Conservation (phyloP, 1,140 invertebrate genomes). For the Archivesica marissinica region DNA sequence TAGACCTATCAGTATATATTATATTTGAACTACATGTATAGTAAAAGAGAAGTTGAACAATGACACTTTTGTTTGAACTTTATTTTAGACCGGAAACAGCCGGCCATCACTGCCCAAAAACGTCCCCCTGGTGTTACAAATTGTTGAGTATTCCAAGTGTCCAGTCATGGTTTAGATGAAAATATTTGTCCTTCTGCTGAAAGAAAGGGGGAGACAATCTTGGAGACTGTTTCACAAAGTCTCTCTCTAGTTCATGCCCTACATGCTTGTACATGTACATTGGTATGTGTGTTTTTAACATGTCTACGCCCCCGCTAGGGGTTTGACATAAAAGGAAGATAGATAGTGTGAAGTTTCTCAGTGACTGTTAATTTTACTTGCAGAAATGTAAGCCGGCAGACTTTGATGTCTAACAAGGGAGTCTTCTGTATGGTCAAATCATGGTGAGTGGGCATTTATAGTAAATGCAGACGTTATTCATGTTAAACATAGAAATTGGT, state of each 20-base stretch:
- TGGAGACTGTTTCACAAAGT: background rate
- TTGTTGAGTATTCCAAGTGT: no score
- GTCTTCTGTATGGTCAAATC: constrained; percentile 21
- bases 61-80: no score
- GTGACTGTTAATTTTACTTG: background rate
- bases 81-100: no score
- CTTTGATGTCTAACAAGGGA: background rate
- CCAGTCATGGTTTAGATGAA: no score
- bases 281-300: background rate
- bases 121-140: no score
- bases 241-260: background rate
- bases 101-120: no score
- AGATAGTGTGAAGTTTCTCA: no score
- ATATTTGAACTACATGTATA: no score
- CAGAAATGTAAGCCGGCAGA: constrained; percentile 8
- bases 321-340: no score
- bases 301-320: background rate
- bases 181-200: no score
- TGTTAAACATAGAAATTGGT: background rate
- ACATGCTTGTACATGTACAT: background rate
- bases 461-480: background rate
- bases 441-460: background rate
- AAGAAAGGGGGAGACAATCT: background rate
- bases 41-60: no score
- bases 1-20: no score